phyloP scores from a whole-genome alignment of 2,888 invertebrate species.

The Drosophila percnosoma region DNA sequence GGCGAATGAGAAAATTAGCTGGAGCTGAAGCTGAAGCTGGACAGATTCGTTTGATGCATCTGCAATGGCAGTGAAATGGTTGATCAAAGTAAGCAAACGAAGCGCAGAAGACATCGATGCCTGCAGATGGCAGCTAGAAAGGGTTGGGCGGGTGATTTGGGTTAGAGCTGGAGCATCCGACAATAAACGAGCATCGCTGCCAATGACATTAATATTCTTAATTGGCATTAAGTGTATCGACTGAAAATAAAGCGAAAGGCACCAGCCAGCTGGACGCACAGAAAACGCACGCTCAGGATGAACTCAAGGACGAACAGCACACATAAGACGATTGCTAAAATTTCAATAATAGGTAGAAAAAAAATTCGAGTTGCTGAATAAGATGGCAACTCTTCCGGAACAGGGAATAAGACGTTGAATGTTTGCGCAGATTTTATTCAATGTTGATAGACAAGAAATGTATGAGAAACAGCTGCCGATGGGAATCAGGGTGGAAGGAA shows the following conservation, averaged over 20 bases:
- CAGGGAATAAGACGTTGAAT: constrained; percentile 3
- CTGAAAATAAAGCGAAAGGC: constrained; percentile 41
- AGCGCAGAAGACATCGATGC: neutral
- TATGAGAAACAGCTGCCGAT: constrained; percentile 30
- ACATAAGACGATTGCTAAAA: constrained; percentile 39
- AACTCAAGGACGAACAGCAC: constrained; percentile 19
- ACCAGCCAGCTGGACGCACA: constrained; percentile 2
- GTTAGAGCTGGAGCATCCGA: constrained; percentile 2
- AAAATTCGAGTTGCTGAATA: constrained; percentile 32
- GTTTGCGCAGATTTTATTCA: constrained; percentile 42
- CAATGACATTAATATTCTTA: constrained; percentile 75
- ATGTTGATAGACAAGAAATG: constrained; percentile 63
- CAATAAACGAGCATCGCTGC: constrained; percentile 57
- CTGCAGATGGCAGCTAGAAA: neutral
- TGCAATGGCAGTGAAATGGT: constrained; percentile 9
- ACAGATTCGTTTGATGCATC: constrained; percentile 9
- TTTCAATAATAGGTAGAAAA: constrained; percentile 49
- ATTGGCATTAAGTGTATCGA: constrained; percentile 71
- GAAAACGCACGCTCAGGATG: neutral
- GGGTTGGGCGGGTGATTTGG: neutral
- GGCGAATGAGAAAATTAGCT: neutral
- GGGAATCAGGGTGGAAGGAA: neutral
- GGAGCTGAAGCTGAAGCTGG: neutral
- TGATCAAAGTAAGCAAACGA: neutral
- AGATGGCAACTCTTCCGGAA: constrained; percentile 8